Percentiles rank a stretch among this genome's conserved stretches.
phyloP scores from a whole-genome alignment of 2,797 vertebrate species.

The Falco naumanni region DNA sequence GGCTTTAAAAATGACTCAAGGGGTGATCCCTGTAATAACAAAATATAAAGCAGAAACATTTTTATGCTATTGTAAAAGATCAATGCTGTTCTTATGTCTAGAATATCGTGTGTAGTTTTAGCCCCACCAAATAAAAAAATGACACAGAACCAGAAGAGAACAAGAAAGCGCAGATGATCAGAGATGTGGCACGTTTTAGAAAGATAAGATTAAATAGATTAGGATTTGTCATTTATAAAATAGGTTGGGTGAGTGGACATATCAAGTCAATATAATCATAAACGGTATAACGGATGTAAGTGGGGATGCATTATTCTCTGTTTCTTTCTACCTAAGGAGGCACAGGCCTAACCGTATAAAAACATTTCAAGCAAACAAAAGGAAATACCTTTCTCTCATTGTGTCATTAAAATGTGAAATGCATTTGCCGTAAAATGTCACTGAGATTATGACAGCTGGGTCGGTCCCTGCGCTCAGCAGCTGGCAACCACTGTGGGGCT shows the following conservation, averaged over 20 bases:
- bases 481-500: background rate
- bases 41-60: background rate
- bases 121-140: background rate
- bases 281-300: background rate
- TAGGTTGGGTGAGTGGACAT: background rate
- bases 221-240: background rate
- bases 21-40: background rate
- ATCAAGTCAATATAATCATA: background rate
- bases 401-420: background rate
- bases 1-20: background rate
- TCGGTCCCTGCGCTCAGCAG: background rate
- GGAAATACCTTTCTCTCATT: background rate
- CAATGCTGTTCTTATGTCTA: background rate
- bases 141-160: background rate
- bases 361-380: background rate
- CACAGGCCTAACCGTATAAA: background rate
- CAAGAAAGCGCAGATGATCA: background rate
- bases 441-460: background rate
- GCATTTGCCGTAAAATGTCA: background rate
- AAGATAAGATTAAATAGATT: background rate
- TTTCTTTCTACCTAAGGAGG: background rate
- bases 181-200: background rate
- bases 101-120: background rate
- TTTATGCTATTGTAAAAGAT: background rate
- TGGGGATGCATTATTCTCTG: background rate